Evolutionary conservation across 2,113 vertebrate genomes (phyloP), one percentile per base, ranked within the genome.

Genomic region (Lagopus muta): DNA sequence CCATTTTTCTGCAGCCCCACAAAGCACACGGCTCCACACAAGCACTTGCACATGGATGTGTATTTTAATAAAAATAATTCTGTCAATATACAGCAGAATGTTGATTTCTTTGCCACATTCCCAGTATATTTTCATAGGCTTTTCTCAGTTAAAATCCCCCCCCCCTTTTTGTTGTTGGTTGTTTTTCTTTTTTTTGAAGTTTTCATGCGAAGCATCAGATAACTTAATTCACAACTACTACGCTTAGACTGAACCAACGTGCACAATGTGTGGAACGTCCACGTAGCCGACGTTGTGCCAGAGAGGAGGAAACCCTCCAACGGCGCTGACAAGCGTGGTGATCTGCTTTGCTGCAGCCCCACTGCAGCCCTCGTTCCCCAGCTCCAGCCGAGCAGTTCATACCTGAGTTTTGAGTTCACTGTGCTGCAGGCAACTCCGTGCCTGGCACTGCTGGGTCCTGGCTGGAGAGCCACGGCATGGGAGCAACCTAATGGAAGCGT

Each of bases 31-130:
- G 97, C 82, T 55, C 92, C 85, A 94, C 25, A 43, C 62, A 1
- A 57, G 64, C 86, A 83, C 97, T 97, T 98, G 98, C 98, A 98
- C 98, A 99, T 98, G 98, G 98, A 98, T 98, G 98, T 98, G 97
- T 98, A 99, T 99, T 99, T 99, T 99, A 99, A 99, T 99, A 99
- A 99, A 99, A 99, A 99, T 99, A 99, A 99, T 98, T 99, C 98
- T 99, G 98, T 99, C 98, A 98, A 98, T 99, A 99, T 99, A 99
- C 99, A 99, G 99, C 98, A 98, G 98, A 99, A 98, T 97, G 98
- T 94, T 3, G 1, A 64, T 90, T 93, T 97, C 97, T 98, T 98
- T 98, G 98, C 98, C 97, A 98, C 98, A 98, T 99, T 99, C 99
- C 98, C 98, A 98, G 98, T 98, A 99, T 98, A 98, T 98, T 97